Conservation (phyloP, 1,140 invertebrate species). For the Drosophila grimshawi region DNA sequence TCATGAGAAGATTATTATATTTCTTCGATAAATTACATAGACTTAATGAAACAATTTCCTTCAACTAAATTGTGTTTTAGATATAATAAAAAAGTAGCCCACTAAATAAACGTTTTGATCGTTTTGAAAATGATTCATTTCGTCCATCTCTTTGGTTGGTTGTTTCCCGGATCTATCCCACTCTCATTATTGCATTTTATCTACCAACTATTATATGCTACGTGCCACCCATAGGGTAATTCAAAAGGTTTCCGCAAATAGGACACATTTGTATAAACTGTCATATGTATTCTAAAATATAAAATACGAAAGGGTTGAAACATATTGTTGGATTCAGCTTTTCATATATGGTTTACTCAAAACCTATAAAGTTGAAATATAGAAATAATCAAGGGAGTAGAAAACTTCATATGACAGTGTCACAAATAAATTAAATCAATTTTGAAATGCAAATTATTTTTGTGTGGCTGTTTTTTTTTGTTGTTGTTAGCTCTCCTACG, state of each 20-base stretch:
- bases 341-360: too few relatives aligned
- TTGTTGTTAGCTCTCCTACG: constrained; percentile 35
- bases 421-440: too few relatives aligned
- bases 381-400: too few relatives aligned
- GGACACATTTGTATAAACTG: background rate
- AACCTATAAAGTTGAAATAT: too few relatives aligned
- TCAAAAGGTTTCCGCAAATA: background rate
- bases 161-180: background rate
- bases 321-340: too few relatives aligned
- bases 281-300: background rate
- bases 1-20: background rate
- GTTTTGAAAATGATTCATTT: background rate
- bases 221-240: background rate
- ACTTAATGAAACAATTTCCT: background rate
- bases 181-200: background rate
- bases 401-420: too few relatives aligned
- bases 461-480: constrained; percentile 7
- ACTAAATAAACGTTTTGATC: background rate
- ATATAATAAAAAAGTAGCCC: background rate
- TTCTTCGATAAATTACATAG: background rate
- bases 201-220: background rate
- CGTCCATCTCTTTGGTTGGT: background rate
- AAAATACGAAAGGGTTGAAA: background rate
- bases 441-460: background rate
- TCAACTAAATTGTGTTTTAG: too few relatives aligned